phyloP scores from a whole-genome alignment of 1,140 invertebrate genomes.

The Holcopasites calliopsidis region DNA sequence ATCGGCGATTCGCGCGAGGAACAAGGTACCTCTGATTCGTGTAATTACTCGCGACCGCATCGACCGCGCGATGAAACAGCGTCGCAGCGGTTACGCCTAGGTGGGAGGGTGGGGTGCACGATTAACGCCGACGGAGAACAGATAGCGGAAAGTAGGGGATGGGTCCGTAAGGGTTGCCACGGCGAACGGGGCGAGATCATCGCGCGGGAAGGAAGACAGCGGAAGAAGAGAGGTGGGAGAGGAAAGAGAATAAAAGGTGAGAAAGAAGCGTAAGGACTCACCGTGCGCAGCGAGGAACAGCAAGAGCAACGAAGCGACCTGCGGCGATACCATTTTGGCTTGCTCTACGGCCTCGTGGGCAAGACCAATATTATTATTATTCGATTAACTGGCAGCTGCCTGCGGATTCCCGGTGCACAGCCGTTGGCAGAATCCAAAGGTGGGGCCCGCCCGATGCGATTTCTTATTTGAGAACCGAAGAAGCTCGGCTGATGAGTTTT shows the following conservation, averaged over 20 bases:
- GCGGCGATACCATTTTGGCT: slow-evolving; percentile 67
- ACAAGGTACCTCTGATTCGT: too few relatives aligned
- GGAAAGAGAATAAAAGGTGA: slow-evolving; percentile 11
- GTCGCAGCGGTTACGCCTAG: too few relatives aligned
- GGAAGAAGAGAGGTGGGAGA: neutral
- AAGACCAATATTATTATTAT: too few relatives aligned
- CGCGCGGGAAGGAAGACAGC: neutral
- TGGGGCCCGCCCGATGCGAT: neutral
- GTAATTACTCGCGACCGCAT: too few relatives aligned
- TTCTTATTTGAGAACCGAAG: slow-evolving; percentile 59
- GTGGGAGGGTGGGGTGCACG: too few relatives aligned
- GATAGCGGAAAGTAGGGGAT: too few relatives aligned
- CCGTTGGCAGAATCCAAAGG: neutral
- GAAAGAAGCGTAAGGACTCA: slow-evolving; percentile 59
- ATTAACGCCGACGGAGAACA: too few relatives aligned
- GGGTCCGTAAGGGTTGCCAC: too few relatives aligned
- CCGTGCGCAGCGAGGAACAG: slow-evolving; percentile 71
- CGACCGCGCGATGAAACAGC: too few relatives aligned
- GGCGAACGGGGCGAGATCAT: too few relatives aligned
- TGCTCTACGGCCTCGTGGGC: slow-evolving; percentile 10
- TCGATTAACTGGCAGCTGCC: slow-evolving; percentile 31
- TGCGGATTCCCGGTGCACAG: slow-evolving; percentile 18
- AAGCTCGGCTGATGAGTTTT: slow-evolving; percentile 78
- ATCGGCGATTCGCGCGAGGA: too few relatives aligned
- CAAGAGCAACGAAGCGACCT: slow-evolving; percentile 69